Conservation (phyloP, 2,113 vertebrate genomes). For the Sardina pilchardus region DNA sequence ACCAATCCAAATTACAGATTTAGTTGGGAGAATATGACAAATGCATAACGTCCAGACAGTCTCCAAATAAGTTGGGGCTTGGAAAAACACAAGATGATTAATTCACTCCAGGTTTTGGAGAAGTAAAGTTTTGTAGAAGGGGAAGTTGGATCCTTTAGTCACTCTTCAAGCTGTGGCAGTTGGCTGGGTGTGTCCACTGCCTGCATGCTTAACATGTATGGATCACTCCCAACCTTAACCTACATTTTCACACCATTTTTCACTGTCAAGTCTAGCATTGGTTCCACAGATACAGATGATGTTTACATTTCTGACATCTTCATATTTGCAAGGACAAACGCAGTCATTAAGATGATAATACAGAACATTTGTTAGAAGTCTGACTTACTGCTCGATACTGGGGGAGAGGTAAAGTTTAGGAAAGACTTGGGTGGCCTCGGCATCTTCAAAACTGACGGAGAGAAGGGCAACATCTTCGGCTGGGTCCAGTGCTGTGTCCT, state of each 20-base stretch:
- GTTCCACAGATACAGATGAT: neutral
- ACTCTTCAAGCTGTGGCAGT: constrained; percentile 33
- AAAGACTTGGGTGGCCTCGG: constrained; percentile 97
- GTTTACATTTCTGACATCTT: neutral
- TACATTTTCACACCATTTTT: neutral
- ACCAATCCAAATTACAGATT: constrained; percentile 33
- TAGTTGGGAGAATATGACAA: constrained; percentile 39
- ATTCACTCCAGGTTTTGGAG: constrained; percentile 43
- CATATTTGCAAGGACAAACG: neutral
- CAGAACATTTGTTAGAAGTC: no score
- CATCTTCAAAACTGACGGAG: constrained; percentile 94
- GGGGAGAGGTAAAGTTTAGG: constrained; percentile 95
- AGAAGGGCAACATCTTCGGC: constrained; percentile 96
- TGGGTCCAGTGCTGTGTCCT: constrained; percentile 95
- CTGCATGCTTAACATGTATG: constrained; percentile 26
- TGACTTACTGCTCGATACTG: constrained; percentile 97
- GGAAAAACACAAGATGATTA: constrained; percentile 22
- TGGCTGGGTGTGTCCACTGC: constrained; percentile 45
- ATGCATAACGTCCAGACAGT: constrained; percentile 38
- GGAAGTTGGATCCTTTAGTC: constrained; percentile 26
- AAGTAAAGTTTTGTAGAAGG: constrained; percentile 54
- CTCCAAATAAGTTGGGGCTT: neutral
- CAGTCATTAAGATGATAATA: neutral
- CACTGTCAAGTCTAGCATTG: neutral
- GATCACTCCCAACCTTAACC: neutral